Percentiles rank a stretch among this genome's conserved stretches.
Conservation (phyloP, 1,140 invertebrate species). For the Lasioglossum baleicum region DNA sequence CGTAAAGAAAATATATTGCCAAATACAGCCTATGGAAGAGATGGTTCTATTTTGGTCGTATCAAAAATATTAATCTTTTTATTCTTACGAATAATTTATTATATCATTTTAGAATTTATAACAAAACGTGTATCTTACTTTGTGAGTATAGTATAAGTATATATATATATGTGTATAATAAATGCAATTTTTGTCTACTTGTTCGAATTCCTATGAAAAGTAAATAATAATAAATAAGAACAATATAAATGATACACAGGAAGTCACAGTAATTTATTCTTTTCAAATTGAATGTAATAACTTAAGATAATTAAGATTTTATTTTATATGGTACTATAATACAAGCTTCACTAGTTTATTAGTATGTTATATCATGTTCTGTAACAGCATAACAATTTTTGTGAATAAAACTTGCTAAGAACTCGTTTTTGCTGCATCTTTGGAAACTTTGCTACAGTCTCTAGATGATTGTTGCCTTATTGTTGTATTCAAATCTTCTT, state of each 20-base stretch:
- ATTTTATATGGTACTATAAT: conserved; percentile 37
- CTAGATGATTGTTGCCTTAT: conserved; percentile 51
- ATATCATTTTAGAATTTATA: too few relatives aligned
- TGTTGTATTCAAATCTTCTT: conserved; percentile 82
- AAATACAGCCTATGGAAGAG: too few relatives aligned
- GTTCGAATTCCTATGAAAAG: neutral
- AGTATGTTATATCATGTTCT: conserved; percentile 18
- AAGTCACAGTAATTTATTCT: neutral
- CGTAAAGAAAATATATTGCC: too few relatives aligned
- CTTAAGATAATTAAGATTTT: conserved; percentile 27
- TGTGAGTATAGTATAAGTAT: too few relatives aligned
- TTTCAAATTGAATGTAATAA: neutral
- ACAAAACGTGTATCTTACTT: too few relatives aligned
- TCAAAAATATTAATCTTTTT: too few relatives aligned
- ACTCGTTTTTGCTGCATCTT: conserved; percentile 36
- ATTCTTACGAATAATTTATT: too few relatives aligned
- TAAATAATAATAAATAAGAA: too few relatives aligned
- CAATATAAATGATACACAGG: neutral
- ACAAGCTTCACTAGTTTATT: conserved; percentile 41
- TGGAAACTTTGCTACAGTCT: conserved; percentile 30
- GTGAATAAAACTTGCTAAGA: conserved; percentile 35
- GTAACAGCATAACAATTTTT: conserved; percentile 39
- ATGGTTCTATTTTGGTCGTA: too few relatives aligned
- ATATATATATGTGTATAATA: neutral
- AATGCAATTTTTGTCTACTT: neutral